A percentile compares a stretch with the other conserved stretches of the same genome.
Conservation (phyloP, 1,140 invertebrate genomes). For the Drosophila sulfurigaster region DNA sequence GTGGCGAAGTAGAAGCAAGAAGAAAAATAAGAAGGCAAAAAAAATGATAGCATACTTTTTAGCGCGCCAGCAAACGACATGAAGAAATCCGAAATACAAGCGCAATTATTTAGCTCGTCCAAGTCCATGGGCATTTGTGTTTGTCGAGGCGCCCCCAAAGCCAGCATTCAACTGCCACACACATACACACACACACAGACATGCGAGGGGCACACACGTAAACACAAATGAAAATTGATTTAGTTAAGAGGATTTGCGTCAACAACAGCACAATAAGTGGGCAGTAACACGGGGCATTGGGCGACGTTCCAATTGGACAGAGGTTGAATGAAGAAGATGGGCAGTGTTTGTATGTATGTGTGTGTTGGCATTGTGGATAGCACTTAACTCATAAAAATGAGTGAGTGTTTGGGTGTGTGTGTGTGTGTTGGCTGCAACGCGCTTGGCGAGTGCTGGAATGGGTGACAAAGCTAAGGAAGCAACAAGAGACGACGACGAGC, state of each 20-base stretch:
- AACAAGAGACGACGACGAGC: slow-evolving; percentile 54
- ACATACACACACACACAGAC: slow-evolving; percentile 12
- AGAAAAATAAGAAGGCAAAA: background rate
- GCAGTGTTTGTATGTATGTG: slow-evolving; percentile 10
- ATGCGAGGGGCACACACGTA: slow-evolving; percentile 32
- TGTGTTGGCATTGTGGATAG: slow-evolving; percentile 64
- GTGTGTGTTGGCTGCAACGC: slow-evolving; percentile 16
- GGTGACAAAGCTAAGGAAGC: slow-evolving; percentile 54
- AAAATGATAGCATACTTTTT: slow-evolving; percentile 59
- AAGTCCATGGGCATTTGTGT: slow-evolving; percentile 60
- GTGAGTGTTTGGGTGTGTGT: slow-evolving; percentile 52
- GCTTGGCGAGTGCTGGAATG: background rate
- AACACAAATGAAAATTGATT: slow-evolving; percentile 83
- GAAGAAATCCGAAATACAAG: slow-evolving; percentile 52
- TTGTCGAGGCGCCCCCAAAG: slow-evolving; percentile 21
- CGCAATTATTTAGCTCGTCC: slow-evolving; percentile 57
- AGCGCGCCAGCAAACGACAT: slow-evolving; percentile 35
- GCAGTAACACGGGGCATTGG: slow-evolving; percentile 67
- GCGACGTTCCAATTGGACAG: slow-evolving; percentile 25
- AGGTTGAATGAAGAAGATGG: background rate
- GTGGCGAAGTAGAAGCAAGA: background rate
- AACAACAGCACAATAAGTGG: slow-evolving; percentile 82
- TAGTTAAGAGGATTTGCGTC: slow-evolving; percentile 83
- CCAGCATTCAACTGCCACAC: slow-evolving; percentile 13
- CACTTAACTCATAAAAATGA: slow-evolving; percentile 83